Evolutionary conservation across 2,113 vertebrate species (phyloP), one percentile per base, ranked within the genome.

Genomic region (Geococcyx californianus): DNA sequence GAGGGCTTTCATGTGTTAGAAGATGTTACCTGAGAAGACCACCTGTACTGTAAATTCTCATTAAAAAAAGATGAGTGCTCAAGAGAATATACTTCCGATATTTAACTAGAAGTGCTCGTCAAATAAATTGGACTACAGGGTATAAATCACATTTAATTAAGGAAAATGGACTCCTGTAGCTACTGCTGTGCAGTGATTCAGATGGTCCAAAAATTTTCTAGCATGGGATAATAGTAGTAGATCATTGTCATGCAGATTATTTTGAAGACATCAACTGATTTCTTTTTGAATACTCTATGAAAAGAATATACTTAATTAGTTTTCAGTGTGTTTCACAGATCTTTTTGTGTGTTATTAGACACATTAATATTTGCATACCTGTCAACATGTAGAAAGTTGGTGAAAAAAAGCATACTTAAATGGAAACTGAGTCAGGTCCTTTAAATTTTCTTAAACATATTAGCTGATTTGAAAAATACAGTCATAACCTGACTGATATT

Each of bases 221-320:
- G 47, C 72, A 44, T 80, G 52, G 54, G 70, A 93, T 64, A 93
- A 66, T 20, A 78, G 17, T 59, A 73, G 64, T 68, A 93, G 44
- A 60, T 68, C 5, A 13, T 96, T 91, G 77, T 95, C 84, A 89
- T 83, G 92, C 67, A 95, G 80, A 97, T 90, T 60, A 31, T 64
- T 90, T 68, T 74, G 64, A 36, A 83, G 45, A 24, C 33, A 72
- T 49, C 40, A 82, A 60, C 64, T 47, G 31, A 14, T 70, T 79
- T 51, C 34, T 90, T 96, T 94, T 77, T 0, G 1, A 60, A 55
- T 34, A 14, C 13, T 79, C 64, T 86, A 18, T 79, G 79, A 83
- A 55, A 78, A 34, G 16, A 66, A 24, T 58, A 49, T 69, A 84
- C 77, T 87, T 87, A 77, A 92, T 97, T 95, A 69, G 20, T 10